Percentiles rank a stretch among this genome's conserved stretches.
Evolutionary conservation across 2,797 vertebrate genomes (phyloP).

Genomic region (Fringilla coelebs): DNA sequence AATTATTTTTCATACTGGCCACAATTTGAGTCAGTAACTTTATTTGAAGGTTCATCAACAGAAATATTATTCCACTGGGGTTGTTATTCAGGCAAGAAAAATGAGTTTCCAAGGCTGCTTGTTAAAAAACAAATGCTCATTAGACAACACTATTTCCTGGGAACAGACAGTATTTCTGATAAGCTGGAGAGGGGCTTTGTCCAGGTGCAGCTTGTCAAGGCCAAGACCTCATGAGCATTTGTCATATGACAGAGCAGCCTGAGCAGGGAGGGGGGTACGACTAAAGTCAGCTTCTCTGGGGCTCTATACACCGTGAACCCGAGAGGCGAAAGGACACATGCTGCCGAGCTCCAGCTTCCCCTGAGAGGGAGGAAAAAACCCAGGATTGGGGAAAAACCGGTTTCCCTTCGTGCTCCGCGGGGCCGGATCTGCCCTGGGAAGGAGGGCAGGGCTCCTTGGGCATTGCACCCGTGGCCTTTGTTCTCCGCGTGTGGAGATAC

Average conservation of each 20-base stretch:
- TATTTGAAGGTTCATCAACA: background rate
- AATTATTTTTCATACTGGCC: background rate
- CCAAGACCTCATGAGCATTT: background rate
- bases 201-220: background rate
- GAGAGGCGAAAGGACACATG: too few species aligned
- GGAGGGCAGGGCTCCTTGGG: rapidly evolving
- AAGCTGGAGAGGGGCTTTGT: background rate
- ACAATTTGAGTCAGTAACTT: rapidly evolving
- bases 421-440: background rate
- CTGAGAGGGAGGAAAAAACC: too few species aligned
- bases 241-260: background rate
- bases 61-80: background rate
- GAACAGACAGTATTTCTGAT: background rate
- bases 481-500: background rate
- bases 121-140: background rate
- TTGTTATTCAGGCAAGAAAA: background rate
- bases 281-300: background rate
- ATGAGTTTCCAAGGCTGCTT: background rate
- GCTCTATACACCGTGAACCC: background rate
- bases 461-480: background rate
- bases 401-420: background rate
- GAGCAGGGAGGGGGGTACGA: rapidly evolving
- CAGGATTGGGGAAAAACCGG: rapidly evolving
- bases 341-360: background rate
- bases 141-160: background rate